Evolutionary conservation across 2,888 invertebrate species (phyloP), one percentile per base, ranked within the genome.

Genomic region (Morpho helenor): DNA sequence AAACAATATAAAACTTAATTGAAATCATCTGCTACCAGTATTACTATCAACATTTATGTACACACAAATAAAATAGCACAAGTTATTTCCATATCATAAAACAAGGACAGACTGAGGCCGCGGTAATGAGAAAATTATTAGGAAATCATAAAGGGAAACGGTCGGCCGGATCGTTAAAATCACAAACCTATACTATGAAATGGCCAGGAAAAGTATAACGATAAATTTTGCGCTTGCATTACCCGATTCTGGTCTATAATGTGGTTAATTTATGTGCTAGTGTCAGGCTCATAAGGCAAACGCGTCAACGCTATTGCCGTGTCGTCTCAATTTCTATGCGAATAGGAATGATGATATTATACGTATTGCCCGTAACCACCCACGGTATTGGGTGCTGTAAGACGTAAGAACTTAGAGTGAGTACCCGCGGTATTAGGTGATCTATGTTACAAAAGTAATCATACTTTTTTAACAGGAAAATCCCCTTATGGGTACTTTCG

Each of bases 261-360:
- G 57, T 57, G 52, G 59, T 62, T 62, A 66, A 66, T 73, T 70
- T 72, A 74, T 64, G 65, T 51, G 46, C 67, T 54, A 66, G 66
- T 69, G 64, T 61, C 59, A 45, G 57, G 56, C 58, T 65, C 57
- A 64, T 64, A 67, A 67, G 65, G 60, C 62, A 59, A 64, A 66
- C 67, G 69, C 69, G 63, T 68, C 67, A 65, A 62, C 55, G 61
- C 64, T 65, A 65, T 70, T 65, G 67, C 64, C 55, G 60, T 60
- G 59, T 62, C 72, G 70, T 77, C 79, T 79, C 76, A 74, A 77
- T 79, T 76, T 73, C 73, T 75, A 80, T 80, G 76, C 77, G 77
- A 75, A 81, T 76, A 69, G 69, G 61, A 66, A 70, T 67, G 72
- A 69, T 70, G 71, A 74, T 75, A 74, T 75, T 81, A 82, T 80